Evolutionary conservation across 2,888 invertebrate species (phyloP).

Genomic region (Uropetala carovei): DNA sequence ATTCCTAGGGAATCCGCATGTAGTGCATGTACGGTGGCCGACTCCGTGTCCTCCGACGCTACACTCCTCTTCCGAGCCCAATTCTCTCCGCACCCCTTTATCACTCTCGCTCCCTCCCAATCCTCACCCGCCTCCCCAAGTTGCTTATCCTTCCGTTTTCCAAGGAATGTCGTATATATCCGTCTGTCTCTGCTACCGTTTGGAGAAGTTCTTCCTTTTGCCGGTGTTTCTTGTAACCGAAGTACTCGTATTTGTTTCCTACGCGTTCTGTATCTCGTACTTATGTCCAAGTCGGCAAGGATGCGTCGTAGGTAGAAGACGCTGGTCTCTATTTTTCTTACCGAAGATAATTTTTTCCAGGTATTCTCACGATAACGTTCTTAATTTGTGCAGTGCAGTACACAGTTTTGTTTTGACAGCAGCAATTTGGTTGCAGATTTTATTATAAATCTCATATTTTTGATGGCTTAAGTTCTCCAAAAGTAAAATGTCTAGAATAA

Average conservation of each 20-base stretch:
- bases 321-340: neutral
- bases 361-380: too few relatives aligned
- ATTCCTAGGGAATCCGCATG: neutral
- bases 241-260: too few relatives aligned
- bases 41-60: constrained; percentile 21
- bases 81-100: neutral
- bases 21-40: neutral
- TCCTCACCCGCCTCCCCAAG: neutral
- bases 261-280: too few relatives aligned
- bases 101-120: neutral
- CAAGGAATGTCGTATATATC: neutral
- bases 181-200: neutral
- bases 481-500: too few relatives aligned
- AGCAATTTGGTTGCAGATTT: too few relatives aligned
- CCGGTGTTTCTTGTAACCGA: neutral
- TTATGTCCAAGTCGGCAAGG: neutral
- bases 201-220: neutral
- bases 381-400: too few relatives aligned
- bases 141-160: neutral
- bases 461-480: too few relatives aligned
- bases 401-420: too few relatives aligned
- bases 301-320: neutral
- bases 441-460: too few relatives aligned
- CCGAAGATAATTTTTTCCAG: too few relatives aligned
- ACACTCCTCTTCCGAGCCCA: neutral